Base-by-base conservation (phyloP, 1,140 invertebrate species). In the Diorhabda sublineata region DNA sequence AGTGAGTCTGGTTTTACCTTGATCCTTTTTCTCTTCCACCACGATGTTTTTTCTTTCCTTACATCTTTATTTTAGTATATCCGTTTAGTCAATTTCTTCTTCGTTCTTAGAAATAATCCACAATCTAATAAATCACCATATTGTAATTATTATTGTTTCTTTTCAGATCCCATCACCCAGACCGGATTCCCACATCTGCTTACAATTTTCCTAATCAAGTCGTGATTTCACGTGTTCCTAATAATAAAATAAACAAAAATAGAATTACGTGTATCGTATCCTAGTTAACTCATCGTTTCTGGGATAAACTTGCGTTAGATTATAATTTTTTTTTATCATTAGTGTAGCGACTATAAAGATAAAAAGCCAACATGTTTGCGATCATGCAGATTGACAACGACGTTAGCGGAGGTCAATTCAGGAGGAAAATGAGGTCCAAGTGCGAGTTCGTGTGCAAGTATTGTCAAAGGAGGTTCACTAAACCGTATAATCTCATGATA, bases 391-490 rank as follows among this genome's bases (percentile, higher is more conserved):
- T 94, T 85, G 92, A 94, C 86, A 90, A 90, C 85, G 92, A 94
- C 86, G 92, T 93, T 85, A 90, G 92, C 85, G 88, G 91, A 84
- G 87, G 91, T 85, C 91, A 94, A 87, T 94, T 93, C 86, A 89
- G 95, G 83, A 92, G 95, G 83, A 96, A 93, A 86, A 93, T 93
- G 91, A 87, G 92, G 83, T 88, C 91, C 85, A 93, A 97, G 87
- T 97, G 95, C 87, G 93, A 99, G 86, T 98, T 97, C 85, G 94
- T 99, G 83, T 99, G 98, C 90, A 95, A 96, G 84, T 99, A 94
- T 87, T 99, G 98, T 88, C 92, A 97, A 84, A 90, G 98, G 79
- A 89, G 96, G 78, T 99, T 99, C 88, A 98, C 96, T 79, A 99
- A 99, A 86, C 95, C 95, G 70, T 99, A 99, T 88, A 99, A 99